These are phyloP conservation scores for Argyresthia albistria DNA, from an alignment of 2,888 invertebrate species.

Conservation along the genomic window DNA sequence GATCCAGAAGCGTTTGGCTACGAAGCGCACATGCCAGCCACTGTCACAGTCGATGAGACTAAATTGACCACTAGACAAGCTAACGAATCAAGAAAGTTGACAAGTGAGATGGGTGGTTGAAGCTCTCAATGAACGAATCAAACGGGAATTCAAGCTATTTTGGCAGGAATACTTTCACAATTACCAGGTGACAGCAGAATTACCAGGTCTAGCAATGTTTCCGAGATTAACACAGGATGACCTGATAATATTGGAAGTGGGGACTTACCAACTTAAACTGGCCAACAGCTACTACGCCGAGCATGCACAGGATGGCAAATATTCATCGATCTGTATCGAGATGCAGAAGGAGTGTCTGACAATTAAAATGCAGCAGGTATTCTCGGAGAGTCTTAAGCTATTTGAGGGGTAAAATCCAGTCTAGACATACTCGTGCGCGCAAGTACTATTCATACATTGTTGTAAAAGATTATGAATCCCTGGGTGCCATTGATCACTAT, in stretches of 20 bases:
- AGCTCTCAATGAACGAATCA: constrained; percentile 2
- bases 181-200: not conserved
- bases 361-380: not conserved
- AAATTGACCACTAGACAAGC: constrained; percentile 1
- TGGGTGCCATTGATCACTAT: constrained; percentile 2
- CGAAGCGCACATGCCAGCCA: constrained; percentile 6
- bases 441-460: constrained; percentile 4
- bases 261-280: constrained; percentile 11
- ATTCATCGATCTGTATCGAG: not conserved
- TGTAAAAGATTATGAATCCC: not conserved
- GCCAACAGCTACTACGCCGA: constrained; percentile 9
- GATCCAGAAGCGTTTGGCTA: constrained; percentile 6
- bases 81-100: constrained; percentile 4
- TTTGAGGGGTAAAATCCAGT: constrained; percentile 2
- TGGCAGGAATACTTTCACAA: constrained; percentile 7
- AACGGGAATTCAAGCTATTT: constrained; percentile 3
- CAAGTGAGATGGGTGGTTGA: constrained; percentile 8
- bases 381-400: too few species aligned
- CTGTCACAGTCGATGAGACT: constrained; percentile 6
- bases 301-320: constrained; percentile 8
- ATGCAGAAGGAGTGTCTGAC: not conserved
- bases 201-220: constrained; percentile 8
- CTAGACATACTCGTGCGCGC: constrained; percentile 2
- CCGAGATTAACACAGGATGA: constrained; percentile 9
- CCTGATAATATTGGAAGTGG: constrained; percentile 9